phyloP scores from a whole-genome alignment of 2,888 invertebrate genomes.

The Parascotia fuliginaria region DNA sequence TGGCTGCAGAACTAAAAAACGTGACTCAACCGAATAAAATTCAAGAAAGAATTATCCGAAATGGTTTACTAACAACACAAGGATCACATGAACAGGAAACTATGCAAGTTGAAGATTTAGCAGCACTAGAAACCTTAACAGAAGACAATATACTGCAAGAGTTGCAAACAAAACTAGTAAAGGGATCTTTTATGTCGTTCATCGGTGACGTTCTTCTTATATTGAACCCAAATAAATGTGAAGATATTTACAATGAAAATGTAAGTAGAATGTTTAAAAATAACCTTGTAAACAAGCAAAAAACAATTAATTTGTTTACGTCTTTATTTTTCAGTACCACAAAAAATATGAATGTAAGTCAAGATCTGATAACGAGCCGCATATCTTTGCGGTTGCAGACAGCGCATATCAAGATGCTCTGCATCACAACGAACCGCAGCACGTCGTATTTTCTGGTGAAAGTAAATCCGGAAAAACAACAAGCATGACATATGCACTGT shows the following conservation, averaged over 20 bases:
- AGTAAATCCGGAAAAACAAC: conserved; percentile 96
- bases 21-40: conserved; percentile 64
- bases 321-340: conserved; percentile 87
- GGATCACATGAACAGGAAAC: conserved; percentile 87
- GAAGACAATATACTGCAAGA: conserved; percentile 90
- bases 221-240: conserved; percentile 91
- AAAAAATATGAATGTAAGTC: conserved; percentile 93
- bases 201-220: conserved; percentile 92
- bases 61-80: conserved; percentile 78
- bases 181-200: conserved; percentile 90
- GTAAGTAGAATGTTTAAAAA: conserved; percentile 76
- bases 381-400: conserved; percentile 95
- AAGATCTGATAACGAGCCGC: conserved; percentile 95
- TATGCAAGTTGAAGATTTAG: conserved; percentile 94
- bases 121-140: conserved; percentile 90
- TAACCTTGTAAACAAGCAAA: not conserved
- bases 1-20: conserved; percentile 77
- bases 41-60: conserved; percentile 81
- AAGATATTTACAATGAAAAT: conserved; percentile 90
- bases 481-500: conserved; percentile 91
- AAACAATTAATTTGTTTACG: not conserved
- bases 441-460: conserved; percentile 95
- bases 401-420: conserved; percentile 96
- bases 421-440: conserved; percentile 94
- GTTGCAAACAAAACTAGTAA: conserved; percentile 88